Percentiles rank a stretch among this genome's conserved stretches.
Conservation (phyloP, 1,140 invertebrate species). For the Camponotus floridanus region DNA sequence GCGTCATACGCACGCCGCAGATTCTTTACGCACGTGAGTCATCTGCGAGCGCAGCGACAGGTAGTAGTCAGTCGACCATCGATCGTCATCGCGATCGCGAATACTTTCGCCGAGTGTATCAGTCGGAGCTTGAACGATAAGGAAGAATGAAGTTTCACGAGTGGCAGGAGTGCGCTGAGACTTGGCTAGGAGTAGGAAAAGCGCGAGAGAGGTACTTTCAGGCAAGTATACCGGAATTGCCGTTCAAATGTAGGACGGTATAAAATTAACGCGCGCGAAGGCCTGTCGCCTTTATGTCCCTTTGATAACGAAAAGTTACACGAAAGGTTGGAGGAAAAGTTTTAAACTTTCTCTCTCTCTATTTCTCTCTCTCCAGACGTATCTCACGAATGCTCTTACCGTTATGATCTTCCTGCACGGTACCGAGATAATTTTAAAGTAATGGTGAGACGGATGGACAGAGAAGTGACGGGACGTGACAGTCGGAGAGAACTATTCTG, state of each 20-base stretch:
- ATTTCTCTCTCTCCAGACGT: not conserved
- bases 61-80: not conserved
- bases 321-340: not conserved
- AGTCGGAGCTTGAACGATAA: not conserved
- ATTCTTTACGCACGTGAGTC: slow-evolving; percentile 65
- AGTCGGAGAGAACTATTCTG: not conserved
- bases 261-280: slow-evolving; percentile 2
- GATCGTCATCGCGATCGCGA: slow-evolving; percentile 23
- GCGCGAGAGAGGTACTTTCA: slow-evolving; percentile 45
- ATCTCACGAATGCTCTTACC: slow-evolving; percentile 24
- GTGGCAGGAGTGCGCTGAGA: slow-evolving; percentile 40
- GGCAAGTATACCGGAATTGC: slow-evolving; percentile 30
- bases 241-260: slow-evolving; percentile 20
- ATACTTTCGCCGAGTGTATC: not conserved
- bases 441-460: slow-evolving; percentile 28
- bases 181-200: slow-evolving; percentile 46
- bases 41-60: slow-evolving; percentile 6
- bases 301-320: slow-evolving; percentile 29
- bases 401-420: slow-evolving; percentile 35
- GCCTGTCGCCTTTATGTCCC: not conserved
- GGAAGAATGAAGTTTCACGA: slow-evolving; percentile 33
- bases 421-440: slow-evolving; percentile 26
- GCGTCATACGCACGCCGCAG: slow-evolving; percentile 54
- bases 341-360: slow-evolving; percentile 32
- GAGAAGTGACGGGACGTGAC: not conserved